phyloP scores from a whole-genome alignment of 2,113 vertebrate genomes.

The Catharus bicknelli region DNA sequence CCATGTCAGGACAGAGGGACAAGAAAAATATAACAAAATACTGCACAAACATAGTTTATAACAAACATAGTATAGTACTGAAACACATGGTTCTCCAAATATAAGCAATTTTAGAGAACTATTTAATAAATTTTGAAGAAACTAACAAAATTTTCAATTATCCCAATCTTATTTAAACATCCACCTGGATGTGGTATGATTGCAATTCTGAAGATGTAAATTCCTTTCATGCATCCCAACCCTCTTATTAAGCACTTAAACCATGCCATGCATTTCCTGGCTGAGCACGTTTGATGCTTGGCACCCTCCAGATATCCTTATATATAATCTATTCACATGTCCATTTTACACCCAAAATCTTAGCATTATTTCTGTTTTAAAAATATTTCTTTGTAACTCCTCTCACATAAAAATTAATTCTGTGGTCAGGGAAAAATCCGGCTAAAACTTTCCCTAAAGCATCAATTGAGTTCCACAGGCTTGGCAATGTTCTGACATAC shows the following conservation, averaged over 20 bases:
- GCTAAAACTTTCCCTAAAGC: neutral
- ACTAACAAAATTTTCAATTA: neutral
- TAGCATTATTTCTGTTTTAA: neutral
- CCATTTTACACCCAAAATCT: neutral
- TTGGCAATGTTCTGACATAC: neutral
- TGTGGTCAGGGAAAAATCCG: neutral
- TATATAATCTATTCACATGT: neutral
- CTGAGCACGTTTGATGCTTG: neutral
- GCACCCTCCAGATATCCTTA: neutral
- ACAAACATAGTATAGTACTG: rapidly evolving
- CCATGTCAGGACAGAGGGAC: neutral
- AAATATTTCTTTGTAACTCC: neutral
- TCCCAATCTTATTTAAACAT: neutral
- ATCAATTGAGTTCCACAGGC: neutral
- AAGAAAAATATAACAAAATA: neutral
- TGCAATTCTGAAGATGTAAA: neutral
- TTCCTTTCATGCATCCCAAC: rapidly evolving
- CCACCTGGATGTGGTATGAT: neutral
- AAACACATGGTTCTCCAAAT: neutral
- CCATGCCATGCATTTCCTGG: neutral
- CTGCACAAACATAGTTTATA: rapidly evolving
- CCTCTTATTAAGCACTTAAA: neutral
- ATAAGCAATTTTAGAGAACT: neutral
- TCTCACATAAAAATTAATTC: neutral
- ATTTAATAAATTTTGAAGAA: neutral